Evolutionary conservation across 2,113 vertebrate species (phyloP).

Genomic region (Daubentonia madagascariensis): DNA sequence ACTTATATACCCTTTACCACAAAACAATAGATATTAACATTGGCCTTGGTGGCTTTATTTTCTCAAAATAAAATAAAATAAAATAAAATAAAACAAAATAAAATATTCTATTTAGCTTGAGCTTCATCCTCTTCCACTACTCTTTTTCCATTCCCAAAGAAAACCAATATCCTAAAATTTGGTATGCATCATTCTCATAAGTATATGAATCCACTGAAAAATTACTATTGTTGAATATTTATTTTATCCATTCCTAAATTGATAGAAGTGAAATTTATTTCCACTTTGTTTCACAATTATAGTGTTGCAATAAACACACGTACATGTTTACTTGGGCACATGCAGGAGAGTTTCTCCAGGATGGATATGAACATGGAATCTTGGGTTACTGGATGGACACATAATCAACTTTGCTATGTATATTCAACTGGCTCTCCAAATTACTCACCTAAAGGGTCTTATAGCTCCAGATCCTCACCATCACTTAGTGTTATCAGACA

Average conservation of each 20-base stretch:
- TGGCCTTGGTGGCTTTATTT: background rate
- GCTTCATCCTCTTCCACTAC: background rate
- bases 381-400: background rate
- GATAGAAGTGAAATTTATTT: conserved; percentile 4
- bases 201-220: background rate
- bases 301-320: background rate
- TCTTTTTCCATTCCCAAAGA: background rate
- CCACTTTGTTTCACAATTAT: background rate
- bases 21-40: background rate
- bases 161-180: background rate
- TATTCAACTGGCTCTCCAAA: background rate
- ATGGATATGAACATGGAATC: background rate
- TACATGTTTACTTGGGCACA: background rate
- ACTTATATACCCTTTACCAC: background rate
- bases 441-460: background rate
- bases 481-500: background rate
- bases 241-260: conserved; percentile 1
- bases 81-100: background rate
- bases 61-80: conserved; percentile 4
- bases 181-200: background rate
- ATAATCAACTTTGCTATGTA: background rate
- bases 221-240: conserved; percentile 1
- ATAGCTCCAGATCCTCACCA: background rate
- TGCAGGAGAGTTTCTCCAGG: background rate
- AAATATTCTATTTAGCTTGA: background rate